A percentile compares a stretch with the other conserved stretches of the same genome.
Conservation (phyloP, 2,888 invertebrate genomes). For the Villa cingulata region DNA sequence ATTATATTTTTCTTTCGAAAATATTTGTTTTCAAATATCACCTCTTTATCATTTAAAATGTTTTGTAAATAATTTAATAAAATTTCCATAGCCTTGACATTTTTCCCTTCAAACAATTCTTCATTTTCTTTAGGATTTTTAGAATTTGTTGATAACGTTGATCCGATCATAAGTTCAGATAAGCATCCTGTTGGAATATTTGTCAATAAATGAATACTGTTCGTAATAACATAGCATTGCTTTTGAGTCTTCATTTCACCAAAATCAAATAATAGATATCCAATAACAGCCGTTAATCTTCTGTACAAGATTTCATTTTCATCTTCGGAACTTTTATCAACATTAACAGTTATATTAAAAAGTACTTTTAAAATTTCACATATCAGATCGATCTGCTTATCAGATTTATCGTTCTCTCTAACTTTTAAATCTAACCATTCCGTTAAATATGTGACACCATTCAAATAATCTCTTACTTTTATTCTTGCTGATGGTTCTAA, state of each 20-base stretch:
- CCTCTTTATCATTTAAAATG: slow-evolving; percentile 23
- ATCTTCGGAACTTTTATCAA: slow-evolving; percentile 37
- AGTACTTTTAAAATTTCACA: slow-evolving; percentile 66
- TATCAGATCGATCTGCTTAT: slow-evolving; percentile 46
- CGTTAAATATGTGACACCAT: slow-evolving; percentile 54
- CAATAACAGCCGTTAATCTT: slow-evolving; percentile 56
- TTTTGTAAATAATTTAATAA: slow-evolving; percentile 42
- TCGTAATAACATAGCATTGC: slow-evolving; percentile 55
- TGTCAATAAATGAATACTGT: slow-evolving; percentile 72
- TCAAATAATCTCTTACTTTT: slow-evolving; percentile 51
- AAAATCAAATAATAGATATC: slow-evolving; percentile 47
- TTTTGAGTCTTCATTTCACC: slow-evolving; percentile 36
- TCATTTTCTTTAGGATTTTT: slow-evolving; percentile 28
- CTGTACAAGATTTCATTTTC: slow-evolving; percentile 59
- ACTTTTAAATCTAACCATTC: slow-evolving; percentile 52
- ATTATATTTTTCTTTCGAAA: background rate
- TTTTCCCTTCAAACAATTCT: slow-evolving; percentile 51
- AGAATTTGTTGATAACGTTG: slow-evolving; percentile 2
- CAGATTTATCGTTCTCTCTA: slow-evolving; percentile 39
- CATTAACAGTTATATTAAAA: slow-evolving; percentile 56
- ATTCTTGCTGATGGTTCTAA: slow-evolving; percentile 54
- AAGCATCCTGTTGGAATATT: slow-evolving; percentile 65
- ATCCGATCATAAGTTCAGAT: slow-evolving; percentile 45
- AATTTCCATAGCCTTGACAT: slow-evolving; percentile 63
- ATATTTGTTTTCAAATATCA: too few relatives aligned